phyloP scores from a whole-genome alignment of 2,797 vertebrate genomes.

The Enoplosus armatus region DNA sequence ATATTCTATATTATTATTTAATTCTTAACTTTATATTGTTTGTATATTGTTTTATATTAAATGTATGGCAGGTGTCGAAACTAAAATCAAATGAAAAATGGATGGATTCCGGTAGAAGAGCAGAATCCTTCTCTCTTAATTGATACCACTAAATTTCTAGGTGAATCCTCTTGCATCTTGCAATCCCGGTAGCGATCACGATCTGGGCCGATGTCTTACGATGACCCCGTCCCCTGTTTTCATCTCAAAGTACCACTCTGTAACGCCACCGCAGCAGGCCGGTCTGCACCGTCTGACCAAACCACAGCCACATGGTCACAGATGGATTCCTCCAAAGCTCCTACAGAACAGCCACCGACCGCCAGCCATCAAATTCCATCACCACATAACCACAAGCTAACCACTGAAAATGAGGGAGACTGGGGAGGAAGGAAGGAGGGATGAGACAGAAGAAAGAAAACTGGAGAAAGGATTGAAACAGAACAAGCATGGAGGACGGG shows the following conservation, averaged over 20 bases:
- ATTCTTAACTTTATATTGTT: neutral
- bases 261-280: conserved; percentile 47
- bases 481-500: neutral
- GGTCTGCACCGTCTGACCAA: conserved; percentile 64
- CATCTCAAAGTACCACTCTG: conserved; percentile 30
- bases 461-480: neutral
- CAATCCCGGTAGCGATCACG: neutral
- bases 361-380: conserved; percentile 71
- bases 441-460: conserved; percentile 15
- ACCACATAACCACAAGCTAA: conserved; percentile 75
- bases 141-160: neutral
- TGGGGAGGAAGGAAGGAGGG: conserved; percentile 30
- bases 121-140: neutral
- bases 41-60: neutral
- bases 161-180: conserved; percentile 2
- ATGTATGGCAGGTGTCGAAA: neutral
- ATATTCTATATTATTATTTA: neutral
- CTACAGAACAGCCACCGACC: conserved; percentile 67
- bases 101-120: neutral
- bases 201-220: conserved; percentile 16
- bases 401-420: conserved; percentile 53
- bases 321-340: conserved; percentile 75
- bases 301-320: conserved; percentile 74
- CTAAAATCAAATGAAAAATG: neutral
- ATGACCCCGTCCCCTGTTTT: conserved; percentile 43